Evolutionary conservation across 2,888 invertebrate genomes (phyloP).

Genomic region (Spodoptera picta): DNA sequence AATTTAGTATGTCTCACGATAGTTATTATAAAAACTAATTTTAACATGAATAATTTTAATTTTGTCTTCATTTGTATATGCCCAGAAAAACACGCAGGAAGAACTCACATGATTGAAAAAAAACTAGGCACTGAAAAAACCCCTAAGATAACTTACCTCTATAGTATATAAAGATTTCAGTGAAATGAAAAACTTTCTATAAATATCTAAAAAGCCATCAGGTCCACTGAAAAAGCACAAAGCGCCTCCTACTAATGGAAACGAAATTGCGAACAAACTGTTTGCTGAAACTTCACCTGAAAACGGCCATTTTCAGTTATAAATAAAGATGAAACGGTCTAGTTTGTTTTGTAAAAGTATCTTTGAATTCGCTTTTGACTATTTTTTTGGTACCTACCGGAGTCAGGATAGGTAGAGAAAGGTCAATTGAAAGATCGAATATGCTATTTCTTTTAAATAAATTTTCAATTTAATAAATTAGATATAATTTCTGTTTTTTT

Average conservation of each 20-base stretch:
- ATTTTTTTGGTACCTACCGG: neutral
- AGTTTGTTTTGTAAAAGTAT: conserved; percentile 4
- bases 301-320: conserved; percentile 32
- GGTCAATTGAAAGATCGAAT: neutral
- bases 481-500: no score
- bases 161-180: neutral
- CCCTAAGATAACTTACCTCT: no score
- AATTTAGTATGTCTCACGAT: no score
- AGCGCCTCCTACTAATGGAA: conserved; percentile 27
- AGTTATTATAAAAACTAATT: no score
- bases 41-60: no score
- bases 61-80: no score
- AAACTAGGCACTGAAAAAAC: no score
- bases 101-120: no score
- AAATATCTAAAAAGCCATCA: conserved; percentile 13
- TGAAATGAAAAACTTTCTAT: conserved; percentile 13
- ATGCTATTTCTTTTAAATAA: neutral
- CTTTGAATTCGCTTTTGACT: conserved; percentile 3
- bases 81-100: no score
- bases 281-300: conserved; percentile 33
- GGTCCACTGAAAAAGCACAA: conserved; percentile 4
- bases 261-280: conserved; percentile 36
- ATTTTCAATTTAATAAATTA: no score
- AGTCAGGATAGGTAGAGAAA: no score
- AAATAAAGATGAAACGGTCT: conserved; percentile 19